phyloP scores from a whole-genome alignment of 37 sponge, comb jelly and placozoan genomes.

The Spongilla lacustris region DNA sequence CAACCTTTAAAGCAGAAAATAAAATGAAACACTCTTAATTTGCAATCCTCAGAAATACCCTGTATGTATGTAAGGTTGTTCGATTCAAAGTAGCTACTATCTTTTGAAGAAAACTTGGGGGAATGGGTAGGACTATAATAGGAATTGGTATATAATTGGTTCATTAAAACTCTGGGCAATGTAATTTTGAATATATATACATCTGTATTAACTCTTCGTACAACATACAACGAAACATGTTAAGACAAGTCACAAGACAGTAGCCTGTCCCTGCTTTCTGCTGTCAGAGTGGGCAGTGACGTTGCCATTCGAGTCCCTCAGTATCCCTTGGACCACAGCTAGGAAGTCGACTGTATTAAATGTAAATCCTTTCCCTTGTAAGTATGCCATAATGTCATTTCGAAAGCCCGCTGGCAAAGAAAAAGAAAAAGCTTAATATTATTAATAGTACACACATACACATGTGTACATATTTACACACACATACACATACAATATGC shows the following conservation, averaged over 20 bases:
- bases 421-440: neutral
- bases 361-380: constrained; percentile 33
- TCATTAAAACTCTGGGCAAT: too few species aligned
- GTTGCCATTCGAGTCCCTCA: neutral
- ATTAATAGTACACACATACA: neutral
- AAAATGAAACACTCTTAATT: too few species aligned
- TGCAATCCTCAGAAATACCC: too few species aligned
- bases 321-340: constrained; percentile 49
- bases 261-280: constrained; percentile 52
- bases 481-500: neutral
- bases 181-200: too few species aligned
- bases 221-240: too few species aligned
- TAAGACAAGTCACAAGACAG: constrained; percentile 10
- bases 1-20: too few species aligned
- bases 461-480: neutral
- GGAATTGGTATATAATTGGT: too few species aligned
- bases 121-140: too few species aligned
- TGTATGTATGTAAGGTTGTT: too few species aligned
- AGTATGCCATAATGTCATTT: constrained; percentile 12
- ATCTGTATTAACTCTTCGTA: too few species aligned
- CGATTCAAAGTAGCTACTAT: too few species aligned
- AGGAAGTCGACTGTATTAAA: neutral
- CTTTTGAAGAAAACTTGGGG: too few species aligned
- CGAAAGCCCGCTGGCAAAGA: constrained; percentile 32
- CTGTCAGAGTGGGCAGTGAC: constrained; percentile 62